Base-by-base conservation (phyloP, 1,140 invertebrate species). In the Drosophila parabipectinata region DNA sequence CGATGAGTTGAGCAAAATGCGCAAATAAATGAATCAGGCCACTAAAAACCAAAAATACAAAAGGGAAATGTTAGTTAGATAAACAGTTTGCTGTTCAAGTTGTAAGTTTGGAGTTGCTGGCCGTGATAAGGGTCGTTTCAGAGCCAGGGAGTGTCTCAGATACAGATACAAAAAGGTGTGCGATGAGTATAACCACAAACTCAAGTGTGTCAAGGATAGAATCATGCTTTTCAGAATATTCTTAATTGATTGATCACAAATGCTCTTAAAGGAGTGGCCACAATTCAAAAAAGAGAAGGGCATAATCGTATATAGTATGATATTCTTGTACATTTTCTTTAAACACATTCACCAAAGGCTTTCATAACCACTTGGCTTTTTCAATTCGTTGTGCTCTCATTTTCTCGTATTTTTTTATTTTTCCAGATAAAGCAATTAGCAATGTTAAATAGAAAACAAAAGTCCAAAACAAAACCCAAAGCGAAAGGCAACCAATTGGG, bases 331-430 rank as follows among this genome's bases (percentile, higher is more conserved):
- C 7, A 18, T n/a, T 12, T 2, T 55, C 7, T 28, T 6, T 7
- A 4, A 5, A 3, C 3, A 39, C 14, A 9, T n/a, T 26, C 1
- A 12, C 26, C 12, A 0, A 54, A 18, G 37, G 50, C 62, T 48
- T 34, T 68, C 2, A 21, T 14, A 68, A 67, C 37, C 44, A 4
- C n/a, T 28, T 50, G 69, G 12, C 32, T 45, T 82, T 81, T 85
- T 50, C 75, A 72, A 87, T 85, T 85, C 72, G 82, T 78, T 79
- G 64, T 76, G 74, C 78, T 85, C 82, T 82, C 77, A 44, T 71
- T 78, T 87, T 84, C 50, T 24, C 50, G 3, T 64, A 60, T 60
- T 28, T 48, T 47, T 37, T 12, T 37, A 12, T 12, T 37, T 64
- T 69, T 51, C 56, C 56, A 52, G 62, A 76, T 76, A 61, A 55